Conservation (phyloP, 2,113 vertebrate genomes). For the Fulmarus glacialis region DNA sequence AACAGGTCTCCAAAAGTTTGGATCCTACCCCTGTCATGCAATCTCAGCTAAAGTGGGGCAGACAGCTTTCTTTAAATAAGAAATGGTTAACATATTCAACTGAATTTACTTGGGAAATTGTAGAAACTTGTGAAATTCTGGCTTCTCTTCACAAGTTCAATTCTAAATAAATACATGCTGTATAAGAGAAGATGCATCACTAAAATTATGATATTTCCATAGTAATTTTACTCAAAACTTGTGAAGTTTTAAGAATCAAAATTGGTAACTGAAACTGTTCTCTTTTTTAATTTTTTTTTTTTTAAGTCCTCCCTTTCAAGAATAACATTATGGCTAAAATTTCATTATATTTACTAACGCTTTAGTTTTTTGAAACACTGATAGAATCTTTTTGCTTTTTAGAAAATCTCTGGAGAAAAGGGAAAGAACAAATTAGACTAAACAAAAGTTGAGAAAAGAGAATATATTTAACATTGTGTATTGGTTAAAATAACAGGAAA, state of each 20-base stretch:
- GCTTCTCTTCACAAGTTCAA: not conserved
- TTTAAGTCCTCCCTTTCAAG: not conserved
- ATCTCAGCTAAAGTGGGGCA: not conserved
- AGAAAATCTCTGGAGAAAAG: conserved; percentile 1
- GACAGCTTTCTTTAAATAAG: not conserved
- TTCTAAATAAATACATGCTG: not conserved
- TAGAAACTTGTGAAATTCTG: not conserved
- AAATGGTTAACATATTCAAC: not conserved
- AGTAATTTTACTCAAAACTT: not conserved
- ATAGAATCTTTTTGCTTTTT: not conserved
- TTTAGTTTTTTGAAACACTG: not conserved
- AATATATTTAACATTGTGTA: conserved; percentile 14
- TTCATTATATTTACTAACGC: not conserved
- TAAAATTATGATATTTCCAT: not conserved
- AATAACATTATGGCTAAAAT: not conserved
- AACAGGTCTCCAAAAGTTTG: not conserved
- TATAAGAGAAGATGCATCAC: not conserved
- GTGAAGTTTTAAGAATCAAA: not conserved
- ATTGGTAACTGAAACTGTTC: not conserved
- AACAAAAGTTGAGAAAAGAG: not conserved
- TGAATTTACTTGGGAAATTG: not conserved
- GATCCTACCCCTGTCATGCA: not conserved
- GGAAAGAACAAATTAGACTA: conserved; percentile 5
- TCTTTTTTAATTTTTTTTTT: not conserved
- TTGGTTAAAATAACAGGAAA: conserved; percentile 79